Evolutionary conservation across 2,797 vertebrate genomes (phyloP).

Genomic region (Coregonus suidteri): DNA sequence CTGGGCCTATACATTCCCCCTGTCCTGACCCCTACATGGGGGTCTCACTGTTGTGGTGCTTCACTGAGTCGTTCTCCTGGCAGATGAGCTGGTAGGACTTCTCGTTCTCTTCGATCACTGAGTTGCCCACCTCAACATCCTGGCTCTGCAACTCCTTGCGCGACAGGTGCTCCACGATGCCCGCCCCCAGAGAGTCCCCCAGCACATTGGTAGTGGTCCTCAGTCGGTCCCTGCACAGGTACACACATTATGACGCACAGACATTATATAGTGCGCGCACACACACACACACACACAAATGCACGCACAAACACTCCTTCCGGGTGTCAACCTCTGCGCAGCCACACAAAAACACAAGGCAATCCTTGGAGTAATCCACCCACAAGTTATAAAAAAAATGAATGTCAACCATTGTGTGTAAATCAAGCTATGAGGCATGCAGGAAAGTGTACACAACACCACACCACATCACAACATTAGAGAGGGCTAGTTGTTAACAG

Average conservation of each 20-base stretch:
- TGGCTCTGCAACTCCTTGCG: constrained; percentile 83
- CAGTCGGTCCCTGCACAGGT: constrained; percentile 85
- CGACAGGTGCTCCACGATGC: constrained; percentile 91
- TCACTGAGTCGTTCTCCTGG: constrained; percentile 76
- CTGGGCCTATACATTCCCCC: constrained; percentile 79
- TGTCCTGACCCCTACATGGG: constrained; percentile 73
- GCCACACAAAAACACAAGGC: constrained; percentile 1
- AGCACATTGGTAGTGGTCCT: constrained; percentile 94
- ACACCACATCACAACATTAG: not conserved
- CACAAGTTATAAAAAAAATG: not conserved
- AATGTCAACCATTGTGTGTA: not conserved
- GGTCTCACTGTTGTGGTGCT: constrained; percentile 82
- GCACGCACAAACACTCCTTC: constrained; percentile 59
- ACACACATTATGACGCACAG: constrained; percentile 61
- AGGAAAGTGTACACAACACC: not conserved
- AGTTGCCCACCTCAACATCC: constrained; percentile 83
- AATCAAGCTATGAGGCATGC: not conserved
- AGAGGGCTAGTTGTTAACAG: constrained; percentile 17
- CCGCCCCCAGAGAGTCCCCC: constrained; percentile 91
- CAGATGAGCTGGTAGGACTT: constrained; percentile 86
- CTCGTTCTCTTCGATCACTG: constrained; percentile 81
- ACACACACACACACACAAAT: constrained; percentile 29
- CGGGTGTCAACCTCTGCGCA: not conserved
- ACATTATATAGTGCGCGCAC: constrained; percentile 35
- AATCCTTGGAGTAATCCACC: not conserved